phyloP scores from a whole-genome alignment of 2,888 invertebrate species.

The Cheilosia urbana region DNA sequence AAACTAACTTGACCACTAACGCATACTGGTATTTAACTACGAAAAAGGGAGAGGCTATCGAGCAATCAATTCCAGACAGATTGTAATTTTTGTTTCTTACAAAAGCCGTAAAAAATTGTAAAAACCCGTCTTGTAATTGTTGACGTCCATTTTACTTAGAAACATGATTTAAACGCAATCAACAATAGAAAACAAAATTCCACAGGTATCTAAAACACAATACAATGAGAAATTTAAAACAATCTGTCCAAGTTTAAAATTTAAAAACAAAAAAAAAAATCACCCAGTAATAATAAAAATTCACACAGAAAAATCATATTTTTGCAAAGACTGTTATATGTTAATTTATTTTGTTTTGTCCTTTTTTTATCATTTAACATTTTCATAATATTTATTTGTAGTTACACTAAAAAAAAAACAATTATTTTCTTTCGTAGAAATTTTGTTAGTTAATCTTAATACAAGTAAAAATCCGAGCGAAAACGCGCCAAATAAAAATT shows the following conservation, averaged over 20 bases:
- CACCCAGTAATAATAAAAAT: conserved; percentile 26
- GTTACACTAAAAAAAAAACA: conserved; percentile 12
- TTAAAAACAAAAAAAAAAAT: conserved; percentile 25
- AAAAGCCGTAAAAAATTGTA: conserved; percentile 15
- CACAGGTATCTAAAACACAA: conserved; percentile 55
- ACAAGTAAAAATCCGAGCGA: conserved; percentile 40
- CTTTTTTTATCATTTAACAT: conserved; percentile 20
- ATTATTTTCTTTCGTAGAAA: conserved; percentile 30
- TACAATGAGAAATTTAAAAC: conserved; percentile 54
- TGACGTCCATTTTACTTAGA: conserved; percentile 72
- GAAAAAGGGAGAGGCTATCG: not conserved
- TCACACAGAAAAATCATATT: conserved; percentile 44
- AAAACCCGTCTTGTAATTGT: conserved; percentile 48
- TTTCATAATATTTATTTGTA: conserved; percentile 45
- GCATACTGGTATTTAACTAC: not conserved
- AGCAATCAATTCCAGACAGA: not conserved
- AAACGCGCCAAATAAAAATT: conserved; percentile 55
- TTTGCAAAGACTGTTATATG: conserved; percentile 64
- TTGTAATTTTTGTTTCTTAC: not conserved
- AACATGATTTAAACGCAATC: conserved; percentile 46
- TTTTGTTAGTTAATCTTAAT: conserved; percentile 22
- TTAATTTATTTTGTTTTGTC: conserved; percentile 46
- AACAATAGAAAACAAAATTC: conserved; percentile 49
- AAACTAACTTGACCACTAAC: not conserved
- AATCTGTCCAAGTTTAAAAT: conserved; percentile 64